phyloP scores from a whole-genome alignment of 2,797 vertebrate genomes.

The Rousettus madagascariensis region DNA sequence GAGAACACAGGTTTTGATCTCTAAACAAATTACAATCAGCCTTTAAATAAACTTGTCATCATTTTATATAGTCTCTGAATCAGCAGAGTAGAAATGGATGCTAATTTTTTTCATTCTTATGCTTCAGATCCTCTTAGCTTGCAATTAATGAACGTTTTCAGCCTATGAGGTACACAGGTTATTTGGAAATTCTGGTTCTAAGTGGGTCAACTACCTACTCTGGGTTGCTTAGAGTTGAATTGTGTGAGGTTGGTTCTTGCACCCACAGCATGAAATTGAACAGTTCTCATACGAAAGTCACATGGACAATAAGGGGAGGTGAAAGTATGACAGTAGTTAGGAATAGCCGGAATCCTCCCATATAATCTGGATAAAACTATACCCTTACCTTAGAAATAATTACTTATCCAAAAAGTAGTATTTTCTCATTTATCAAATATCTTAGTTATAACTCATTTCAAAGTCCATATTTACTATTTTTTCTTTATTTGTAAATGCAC shows the following conservation, averaged over 20 bases:
- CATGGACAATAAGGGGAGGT: not conserved
- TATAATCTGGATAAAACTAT: not conserved
- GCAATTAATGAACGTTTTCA: not conserved
- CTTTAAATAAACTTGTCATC: conserved; percentile 3
- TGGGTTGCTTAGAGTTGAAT: not conserved
- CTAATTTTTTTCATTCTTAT: conserved; percentile 35
- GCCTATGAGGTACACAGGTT: not conserved
- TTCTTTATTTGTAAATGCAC: not conserved
- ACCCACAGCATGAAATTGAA: conserved; percentile 25
- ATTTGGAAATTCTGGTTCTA: conserved; percentile 50
- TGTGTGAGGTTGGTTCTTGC: not conserved
- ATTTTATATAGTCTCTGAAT: conserved; percentile 5
- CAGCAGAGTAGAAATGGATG: not conserved
- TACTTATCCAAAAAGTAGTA: not conserved
- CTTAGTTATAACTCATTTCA: not conserved
- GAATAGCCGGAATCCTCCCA: not conserved
- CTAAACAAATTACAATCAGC: not conserved
- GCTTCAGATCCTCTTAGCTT: not conserved
- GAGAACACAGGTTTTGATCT: not conserved
- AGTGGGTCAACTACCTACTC: not conserved
- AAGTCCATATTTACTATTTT: not conserved
- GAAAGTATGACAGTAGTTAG: not conserved
- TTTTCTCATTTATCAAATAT: not conserved
- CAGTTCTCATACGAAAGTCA: conserved; percentile 55
- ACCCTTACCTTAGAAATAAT: not conserved